Evolutionary conservation across 1,140 invertebrate genomes (phyloP), one percentile per base, ranked within the genome.

Genomic region (Drosophila pseudoobscura): DNA sequence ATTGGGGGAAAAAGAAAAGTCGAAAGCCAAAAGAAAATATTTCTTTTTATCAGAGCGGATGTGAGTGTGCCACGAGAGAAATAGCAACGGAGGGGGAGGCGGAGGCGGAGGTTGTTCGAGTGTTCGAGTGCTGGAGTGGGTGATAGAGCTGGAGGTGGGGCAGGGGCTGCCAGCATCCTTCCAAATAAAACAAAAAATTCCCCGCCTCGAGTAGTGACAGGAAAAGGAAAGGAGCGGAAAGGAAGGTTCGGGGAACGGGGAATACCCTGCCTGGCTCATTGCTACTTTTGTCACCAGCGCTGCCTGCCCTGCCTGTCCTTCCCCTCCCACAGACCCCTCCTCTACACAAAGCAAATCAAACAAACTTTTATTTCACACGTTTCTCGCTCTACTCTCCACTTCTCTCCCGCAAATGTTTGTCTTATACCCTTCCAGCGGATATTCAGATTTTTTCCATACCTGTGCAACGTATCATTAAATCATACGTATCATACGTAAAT

Each of bases 21-120:
- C 83, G 75, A 87, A 83, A 80, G 70, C 82, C 83, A 90, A 84
- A 84, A 76, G 79, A 88, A 90, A 90, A 90, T 90, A 90, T 90
- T 90, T 90, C 88, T 90, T 90, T 90, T 88, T 90, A 90, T 90
- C 88, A 73, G 69, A 90, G 70, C 88, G 88, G 88, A 90, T 90
- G 88, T 80, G 79, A 87, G 88, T 87, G 87, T 90, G 82, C 87
- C 82, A 88, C 63, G 78, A 88, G 76, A 88, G 66, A 75, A 87
- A 82, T 78, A 88, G 71, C 78, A 87, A 71, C 46, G 65, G 59
- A 61, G 47, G 13, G 52, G 45, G 9, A 17, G 9, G 47, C 45
- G 45, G 9, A 17, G 9, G 47, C 45, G n/a, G 31, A 29, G 52
- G 35, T 68, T 26, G 15, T 39, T 17, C 44, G 26, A 31, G 68